Evolutionary conservation across 2,888 invertebrate genomes (phyloP).

Genomic region (Dryobotodes eremita): DNA sequence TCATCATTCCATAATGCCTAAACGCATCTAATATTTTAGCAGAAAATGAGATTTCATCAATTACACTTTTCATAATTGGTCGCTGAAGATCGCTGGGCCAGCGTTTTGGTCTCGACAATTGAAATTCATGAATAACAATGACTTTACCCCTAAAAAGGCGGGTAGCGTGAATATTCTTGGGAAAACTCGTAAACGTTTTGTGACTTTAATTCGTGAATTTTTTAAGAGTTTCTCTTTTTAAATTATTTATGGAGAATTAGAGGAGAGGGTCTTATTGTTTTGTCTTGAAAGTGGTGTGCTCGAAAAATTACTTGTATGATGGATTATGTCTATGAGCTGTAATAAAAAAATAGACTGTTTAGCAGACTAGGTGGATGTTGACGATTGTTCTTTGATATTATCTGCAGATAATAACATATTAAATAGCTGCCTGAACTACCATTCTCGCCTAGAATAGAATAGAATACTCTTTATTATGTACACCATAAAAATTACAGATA

Average conservation of each 20-base stretch:
- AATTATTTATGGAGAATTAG: slow-evolving; percentile 3
- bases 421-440: not conserved
- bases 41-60: slow-evolving; percentile 47
- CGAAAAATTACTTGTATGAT: not conserved
- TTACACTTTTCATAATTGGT: slow-evolving; percentile 61
- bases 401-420: too few species aligned
- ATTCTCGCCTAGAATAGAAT: too few species aligned
- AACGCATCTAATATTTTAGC: not conserved
- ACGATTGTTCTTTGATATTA: too few species aligned
- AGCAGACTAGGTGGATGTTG: too few species aligned
- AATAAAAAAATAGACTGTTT: too few species aligned
- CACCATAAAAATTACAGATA: too few species aligned
- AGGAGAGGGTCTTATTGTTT: not conserved
- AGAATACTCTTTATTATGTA: too few species aligned
- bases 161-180: slow-evolving; percentile 53
- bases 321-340: too few species aligned
- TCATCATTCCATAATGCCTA: not conserved
- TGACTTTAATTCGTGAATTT: slow-evolving; percentile 39
- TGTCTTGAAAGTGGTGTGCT: not conserved
- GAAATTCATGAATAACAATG: slow-evolving; percentile 70
- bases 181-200: slow-evolving; percentile 51
- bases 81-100: slow-evolving; percentile 31
- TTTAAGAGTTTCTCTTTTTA: slow-evolving; percentile 30
- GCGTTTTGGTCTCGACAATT: slow-evolving; percentile 49
- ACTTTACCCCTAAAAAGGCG: slow-evolving; percentile 41